phyloP scores from a whole-genome alignment of 2,888 invertebrate species.

The Caenorhabditis becei region DNA sequence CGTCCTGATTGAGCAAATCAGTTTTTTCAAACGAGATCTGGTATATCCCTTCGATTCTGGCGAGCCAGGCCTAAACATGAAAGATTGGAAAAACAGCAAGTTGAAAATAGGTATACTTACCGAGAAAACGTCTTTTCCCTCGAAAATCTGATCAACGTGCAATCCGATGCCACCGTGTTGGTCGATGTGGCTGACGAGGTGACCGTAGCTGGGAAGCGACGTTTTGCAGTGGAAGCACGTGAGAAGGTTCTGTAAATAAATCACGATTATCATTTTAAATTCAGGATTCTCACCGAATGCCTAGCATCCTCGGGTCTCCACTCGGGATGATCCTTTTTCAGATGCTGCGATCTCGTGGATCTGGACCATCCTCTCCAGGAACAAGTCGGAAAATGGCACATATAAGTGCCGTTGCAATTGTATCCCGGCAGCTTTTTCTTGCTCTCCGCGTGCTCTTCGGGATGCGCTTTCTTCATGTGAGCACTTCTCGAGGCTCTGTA shows the following conservation, averaged over 20 bases:
- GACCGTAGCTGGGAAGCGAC: slow-evolving; percentile 8
- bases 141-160: slow-evolving; percentile 22
- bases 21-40: slow-evolving; percentile 17
- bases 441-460: slow-evolving; percentile 44
- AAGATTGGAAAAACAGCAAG: neutral
- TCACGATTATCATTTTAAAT: neutral
- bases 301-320: slow-evolving; percentile 35
- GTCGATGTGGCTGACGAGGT: slow-evolving; percentile 17
- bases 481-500: slow-evolving; percentile 62
- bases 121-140: neutral
- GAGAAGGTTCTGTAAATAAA: slow-evolving; percentile 19
- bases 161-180: slow-evolving; percentile 40
- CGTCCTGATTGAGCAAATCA: neutral
- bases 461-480: slow-evolving; percentile 65
- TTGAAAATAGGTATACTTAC: neutral
- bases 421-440: slow-evolving; percentile 59
- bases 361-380: slow-evolving; percentile 69
- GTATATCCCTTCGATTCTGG: slow-evolving; percentile 16
- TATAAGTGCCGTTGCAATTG: slow-evolving; percentile 62
- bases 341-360: slow-evolving; percentile 67
- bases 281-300: slow-evolving; percentile 4
- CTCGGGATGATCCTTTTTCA: slow-evolving; percentile 66
- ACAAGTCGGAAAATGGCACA: slow-evolving; percentile 68
- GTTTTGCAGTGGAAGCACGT: slow-evolving; percentile 48
- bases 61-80: slow-evolving; percentile 22